Evolutionary conservation across 1,140 invertebrate species (phyloP), one percentile per base, ranked within the genome.

Genomic region (Protaetia brevitarsis): DNA sequence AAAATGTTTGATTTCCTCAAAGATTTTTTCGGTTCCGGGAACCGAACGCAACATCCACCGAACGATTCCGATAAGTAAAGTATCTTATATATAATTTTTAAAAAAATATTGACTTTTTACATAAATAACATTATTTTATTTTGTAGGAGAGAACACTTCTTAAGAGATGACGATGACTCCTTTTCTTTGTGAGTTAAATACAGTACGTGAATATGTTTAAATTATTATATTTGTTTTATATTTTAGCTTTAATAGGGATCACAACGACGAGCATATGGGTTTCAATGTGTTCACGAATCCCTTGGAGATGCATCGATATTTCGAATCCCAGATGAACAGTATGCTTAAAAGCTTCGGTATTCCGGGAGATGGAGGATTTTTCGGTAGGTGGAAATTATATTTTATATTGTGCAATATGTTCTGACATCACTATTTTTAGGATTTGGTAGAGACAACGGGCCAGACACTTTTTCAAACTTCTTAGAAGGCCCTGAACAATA

Each of bases 211-310:
- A 7, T 23, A 21, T 23, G 26, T 23, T 1, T 51, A 51, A 51
- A 8, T 3, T 5, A 51, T 23, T 51, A 0, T 51, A 23, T 51
- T 51, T 51, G 41, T 19, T 51, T 51, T 21, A 19, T 51, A 21
- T 8, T 51, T 23, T 16, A 23, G 41, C 5, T 51, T 51, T 51
- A 2, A 23, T 23, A n/a, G n/a, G 3, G 19, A 51, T 51, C 8
- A 23, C 10, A 16, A 19, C n/a, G 41, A 51, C 26, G 41, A 51
- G 3, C 41, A 51, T 51, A 51, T 51, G 41, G 65, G 65, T 10
- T 80, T 81, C 59, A 76, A 80, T 66, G 72, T 80, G 10, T 82
- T 82, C 23, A 76, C 77, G 1, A 79, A 79, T 71, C 79, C 81
- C 0, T 59, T 81, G 56, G 79, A 82, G 71, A 77, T 82, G 73